Conservation (phyloP, 2,113 vertebrate genomes). For the Plecturocebus donacophilus region DNA sequence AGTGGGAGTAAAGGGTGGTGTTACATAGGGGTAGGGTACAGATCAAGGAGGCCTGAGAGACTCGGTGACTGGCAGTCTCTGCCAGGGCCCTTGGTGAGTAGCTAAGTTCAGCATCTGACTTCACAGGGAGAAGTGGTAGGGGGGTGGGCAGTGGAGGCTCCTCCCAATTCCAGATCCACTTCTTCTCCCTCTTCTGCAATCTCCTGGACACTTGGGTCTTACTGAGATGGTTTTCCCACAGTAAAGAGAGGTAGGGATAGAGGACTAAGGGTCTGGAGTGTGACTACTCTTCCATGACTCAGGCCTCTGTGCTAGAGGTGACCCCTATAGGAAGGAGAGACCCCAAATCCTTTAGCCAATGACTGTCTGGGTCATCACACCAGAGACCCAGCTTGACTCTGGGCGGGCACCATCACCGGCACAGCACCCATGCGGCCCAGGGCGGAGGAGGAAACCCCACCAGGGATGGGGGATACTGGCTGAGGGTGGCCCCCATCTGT, state of each 20-base stretch:
- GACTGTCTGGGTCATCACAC: conserved; percentile 82
- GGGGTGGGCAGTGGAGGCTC: neutral
- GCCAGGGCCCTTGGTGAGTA: neutral
- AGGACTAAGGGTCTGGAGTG: neutral
- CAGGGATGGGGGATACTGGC: conserved; percentile 63
- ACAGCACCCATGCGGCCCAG: conserved; percentile 92
- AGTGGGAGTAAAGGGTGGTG: neutral
- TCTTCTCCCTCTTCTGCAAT: conserved; percentile 11
- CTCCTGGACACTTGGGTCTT: conserved; percentile 5
- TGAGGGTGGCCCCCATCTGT: conserved; percentile 85
- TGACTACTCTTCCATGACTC: neutral
- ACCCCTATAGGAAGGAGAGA: neutral
- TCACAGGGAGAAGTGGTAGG: neutral
- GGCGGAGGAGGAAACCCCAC: conserved; percentile 82
- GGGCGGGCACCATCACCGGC: conserved; percentile 93
- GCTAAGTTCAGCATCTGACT: conserved; percentile 31
- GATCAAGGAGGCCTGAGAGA: neutral
- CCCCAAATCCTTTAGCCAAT: neutral
- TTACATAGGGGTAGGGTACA: neutral
- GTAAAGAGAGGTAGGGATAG: neutral
- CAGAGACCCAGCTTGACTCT: conserved; percentile 93
- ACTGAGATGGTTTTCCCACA: neutral
- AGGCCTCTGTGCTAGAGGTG: neutral
- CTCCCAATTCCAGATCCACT: neutral
- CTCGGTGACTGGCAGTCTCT: neutral